phyloP scores from a whole-genome alignment of 2,888 invertebrate genomes.

The Himalopsyche kuldschensis region DNA sequence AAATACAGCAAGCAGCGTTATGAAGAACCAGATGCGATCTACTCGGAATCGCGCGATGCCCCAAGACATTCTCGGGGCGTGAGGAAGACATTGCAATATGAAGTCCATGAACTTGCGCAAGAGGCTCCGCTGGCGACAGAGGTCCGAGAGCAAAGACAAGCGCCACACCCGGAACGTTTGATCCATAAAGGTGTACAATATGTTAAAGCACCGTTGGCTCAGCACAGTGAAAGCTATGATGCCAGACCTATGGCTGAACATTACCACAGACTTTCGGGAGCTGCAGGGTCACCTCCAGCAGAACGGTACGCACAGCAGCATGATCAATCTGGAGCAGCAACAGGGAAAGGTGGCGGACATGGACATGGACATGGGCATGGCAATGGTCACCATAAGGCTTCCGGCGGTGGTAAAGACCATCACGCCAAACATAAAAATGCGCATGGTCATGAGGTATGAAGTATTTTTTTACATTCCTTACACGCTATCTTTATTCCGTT shows the following conservation, averaged over 20 bases:
- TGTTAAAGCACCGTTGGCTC: slow-evolving; percentile 10
- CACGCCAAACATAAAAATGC: slow-evolving; percentile 45
- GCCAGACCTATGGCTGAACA: slow-evolving; percentile 44
- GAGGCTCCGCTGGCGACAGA: slow-evolving; percentile 20
- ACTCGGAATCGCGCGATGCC: slow-evolving; percentile 15
- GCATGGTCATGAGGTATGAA: slow-evolving; percentile 28
- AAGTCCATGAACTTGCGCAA: slow-evolving; percentile 31
- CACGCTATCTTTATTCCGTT: neutral
- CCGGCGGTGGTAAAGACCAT: slow-evolving; percentile 60
- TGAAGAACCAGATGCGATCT: slow-evolving; percentile 11
- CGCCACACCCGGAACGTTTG: slow-evolving; percentile 17
- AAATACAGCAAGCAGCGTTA: slow-evolving; percentile 25
- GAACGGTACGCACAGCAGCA: slow-evolving; percentile 43
- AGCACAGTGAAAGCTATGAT: neutral
- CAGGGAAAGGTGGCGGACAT: slow-evolving; percentile 19
- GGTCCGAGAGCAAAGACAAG: neutral
- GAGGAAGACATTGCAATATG: slow-evolving; percentile 19
- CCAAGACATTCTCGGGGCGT: slow-evolving; percentile 4
- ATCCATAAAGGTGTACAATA: slow-evolving; percentile 30
- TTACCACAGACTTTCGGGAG: slow-evolving; percentile 50
- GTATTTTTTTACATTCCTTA: neutral
- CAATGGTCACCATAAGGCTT: slow-evolving; percentile 48
- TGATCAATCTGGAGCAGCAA: slow-evolving; percentile 37
- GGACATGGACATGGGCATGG: slow-evolving; percentile 45
- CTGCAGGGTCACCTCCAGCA: slow-evolving; percentile 43